These are phyloP conservation scores for Anguilla anguilla DNA, from an alignment of 2,797 vertebrate species.

Conservation along the genomic window DNA sequence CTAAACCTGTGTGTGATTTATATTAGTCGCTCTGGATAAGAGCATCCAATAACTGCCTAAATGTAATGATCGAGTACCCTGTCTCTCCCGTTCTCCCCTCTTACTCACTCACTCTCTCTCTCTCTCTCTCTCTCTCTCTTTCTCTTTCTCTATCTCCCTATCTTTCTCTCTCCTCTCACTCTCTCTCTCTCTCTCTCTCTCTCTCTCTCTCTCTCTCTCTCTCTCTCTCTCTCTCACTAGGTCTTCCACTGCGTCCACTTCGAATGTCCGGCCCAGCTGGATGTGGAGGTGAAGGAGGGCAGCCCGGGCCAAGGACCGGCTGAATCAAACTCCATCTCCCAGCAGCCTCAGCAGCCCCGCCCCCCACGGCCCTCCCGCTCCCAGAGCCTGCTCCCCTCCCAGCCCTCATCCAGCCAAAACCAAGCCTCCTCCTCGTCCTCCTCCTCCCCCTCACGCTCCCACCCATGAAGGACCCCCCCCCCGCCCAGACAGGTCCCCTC, in stretches of 20 bases:
- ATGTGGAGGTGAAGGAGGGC: conserved; percentile 77
- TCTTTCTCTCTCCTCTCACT: neutral
- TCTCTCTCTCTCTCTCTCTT: neutral
- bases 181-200: neutral
- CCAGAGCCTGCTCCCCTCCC: conserved; percentile 69
- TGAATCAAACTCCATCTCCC: conserved; percentile 56
- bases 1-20: neutral
- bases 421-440: conserved; percentile 46
- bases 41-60: neutral
- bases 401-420: conserved; percentile 47
- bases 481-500: neutral
- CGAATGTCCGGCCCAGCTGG: conserved; percentile 89
- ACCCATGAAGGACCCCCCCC: conserved; percentile 49
- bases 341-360: conserved; percentile 65
- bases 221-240: conserved; percentile 59
- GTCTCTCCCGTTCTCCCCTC: neutral
- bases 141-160: neutral
- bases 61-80: neutral
- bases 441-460: conserved; percentile 55
- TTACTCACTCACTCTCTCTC: neutral
- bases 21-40: too few species aligned
- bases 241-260: conserved; percentile 99
- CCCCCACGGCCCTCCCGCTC: conserved; percentile 69
- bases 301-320: conserved; percentile 70
- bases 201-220: neutral